Base-by-base conservation (phyloP, 2,113 vertebrate species). In the Benitochromis conjunctus region DNA sequence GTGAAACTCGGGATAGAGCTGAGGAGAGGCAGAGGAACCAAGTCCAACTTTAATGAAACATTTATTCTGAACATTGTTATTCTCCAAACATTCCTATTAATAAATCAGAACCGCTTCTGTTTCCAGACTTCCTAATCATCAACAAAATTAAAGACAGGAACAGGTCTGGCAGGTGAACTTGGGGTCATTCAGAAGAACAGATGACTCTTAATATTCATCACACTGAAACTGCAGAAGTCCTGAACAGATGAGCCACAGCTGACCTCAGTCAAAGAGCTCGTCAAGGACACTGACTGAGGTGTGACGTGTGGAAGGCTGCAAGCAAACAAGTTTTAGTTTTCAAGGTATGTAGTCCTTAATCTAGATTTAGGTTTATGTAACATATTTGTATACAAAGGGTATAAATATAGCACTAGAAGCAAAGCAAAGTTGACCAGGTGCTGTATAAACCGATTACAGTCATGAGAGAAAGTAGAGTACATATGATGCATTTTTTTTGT, bases 211-310 rank as follows among this genome's bases (percentile, higher is more conserved):
- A 84, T 21, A 34, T 19, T 64, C 5, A 51, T 3, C 13, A 58
- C 58, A 60, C 10, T 46, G 3, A 46, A 84, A 81, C 80, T 24
- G 3, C 12, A 79, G 13, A 19, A 36, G 13, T 36, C 16, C 4
- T 21, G 14, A 62, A 21, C 18, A 57, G 57, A 79, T 41, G 34
- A 55, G 51, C 46, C 48, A 3, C 29, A 1, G 3, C 14, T 19
- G 51, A 16, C 69, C 77, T 92, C 94, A 97, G 19, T 96, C 94
- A 58, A 98, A 96, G 38, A 98, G 93, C 31, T 94, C 92, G 29
- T 96, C 94, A 6, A 96, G 82, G 91, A 94, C 41, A 43, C 92
- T 95, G 66, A 79, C 41, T 9, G 94, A 92, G 36, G 80, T 88
- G 74, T 89, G 80, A 4, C 90, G 94, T 4, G 92, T 95, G 7